Percentiles rank a stretch among this genome's conserved stretches.
Conservation (phyloP, 2,113 vertebrate species). For the Ceuthmochares aereus region DNA sequence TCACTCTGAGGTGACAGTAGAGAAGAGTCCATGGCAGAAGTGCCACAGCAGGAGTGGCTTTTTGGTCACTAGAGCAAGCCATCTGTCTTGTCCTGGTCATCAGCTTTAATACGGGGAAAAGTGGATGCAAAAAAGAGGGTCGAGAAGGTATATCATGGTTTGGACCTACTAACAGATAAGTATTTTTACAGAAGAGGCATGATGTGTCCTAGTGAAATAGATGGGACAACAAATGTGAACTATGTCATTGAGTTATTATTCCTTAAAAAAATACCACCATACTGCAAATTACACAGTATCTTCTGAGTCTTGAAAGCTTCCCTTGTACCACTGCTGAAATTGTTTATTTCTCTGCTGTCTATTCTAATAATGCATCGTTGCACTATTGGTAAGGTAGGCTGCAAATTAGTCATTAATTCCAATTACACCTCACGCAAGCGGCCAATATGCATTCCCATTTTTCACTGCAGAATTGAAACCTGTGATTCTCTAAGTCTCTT, state of each 20-base stretch:
- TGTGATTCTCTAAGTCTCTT: not conserved
- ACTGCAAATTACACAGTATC: not conserved
- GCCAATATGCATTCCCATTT: not conserved
- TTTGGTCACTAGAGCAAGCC: not conserved
- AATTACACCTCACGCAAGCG: not conserved
- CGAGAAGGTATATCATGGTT: not conserved
- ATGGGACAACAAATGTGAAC: not conserved
- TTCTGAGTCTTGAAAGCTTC: not conserved
- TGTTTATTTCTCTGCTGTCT: not conserved
- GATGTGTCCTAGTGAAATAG: not conserved
- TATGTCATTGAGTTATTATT: not conserved
- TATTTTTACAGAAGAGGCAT: not conserved
- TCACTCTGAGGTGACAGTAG: not conserved
- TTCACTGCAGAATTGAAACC: not conserved
- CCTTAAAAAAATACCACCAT: not conserved
- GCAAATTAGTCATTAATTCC: not conserved
- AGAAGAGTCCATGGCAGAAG: not conserved
- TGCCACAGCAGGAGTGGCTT: not conserved
- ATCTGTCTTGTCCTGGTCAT: not conserved
- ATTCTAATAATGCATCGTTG: not conserved
- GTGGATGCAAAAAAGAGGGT: accelerated
- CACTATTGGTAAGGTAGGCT: not conserved
- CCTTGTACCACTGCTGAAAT: not conserved
- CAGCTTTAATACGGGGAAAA: not conserved
- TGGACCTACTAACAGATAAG: not conserved